Percentiles rank a stretch among this genome's conserved stretches.
Conservation (phyloP, 37 sponge, comb jelly and placozoan species). For the Ianthella basta region DNA sequence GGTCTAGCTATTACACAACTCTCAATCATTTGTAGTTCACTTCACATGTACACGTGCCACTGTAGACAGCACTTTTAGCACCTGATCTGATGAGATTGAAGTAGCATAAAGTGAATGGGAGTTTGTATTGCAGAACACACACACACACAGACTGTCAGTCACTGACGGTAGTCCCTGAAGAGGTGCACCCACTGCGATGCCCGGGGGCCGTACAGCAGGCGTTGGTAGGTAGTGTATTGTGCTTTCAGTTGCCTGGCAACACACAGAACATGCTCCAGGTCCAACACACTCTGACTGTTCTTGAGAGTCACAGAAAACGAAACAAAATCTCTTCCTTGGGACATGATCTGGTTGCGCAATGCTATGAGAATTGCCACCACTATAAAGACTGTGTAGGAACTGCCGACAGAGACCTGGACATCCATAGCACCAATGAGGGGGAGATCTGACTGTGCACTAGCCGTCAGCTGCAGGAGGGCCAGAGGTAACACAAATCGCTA, state of each 20-base stretch:
- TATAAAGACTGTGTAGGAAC: slow-evolving; percentile 62
- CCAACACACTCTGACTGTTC: slow-evolving; percentile 26
- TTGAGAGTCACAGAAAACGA: slow-evolving; percentile 62
- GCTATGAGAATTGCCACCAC: slow-evolving; percentile 58
- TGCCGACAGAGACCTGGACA: neutral
- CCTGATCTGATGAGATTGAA: too few relatives aligned
- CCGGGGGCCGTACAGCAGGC: slow-evolving; percentile 4
- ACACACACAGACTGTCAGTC: too few relatives aligned
- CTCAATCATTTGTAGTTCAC: too few relatives aligned
- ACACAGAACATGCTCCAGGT: slow-evolving; percentile 42
- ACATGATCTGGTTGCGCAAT: slow-evolving; percentile 45
- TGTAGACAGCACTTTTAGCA: too few relatives aligned
- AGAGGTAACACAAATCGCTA: neutral
- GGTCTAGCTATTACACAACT: too few relatives aligned
- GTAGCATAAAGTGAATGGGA: too few relatives aligned
- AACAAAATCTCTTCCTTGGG: slow-evolving; percentile 51
- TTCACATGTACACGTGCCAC: too few relatives aligned
- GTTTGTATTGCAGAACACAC: too few relatives aligned
- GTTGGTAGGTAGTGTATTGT: slow-evolving; percentile 56
- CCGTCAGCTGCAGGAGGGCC: neutral
- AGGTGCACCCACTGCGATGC: too few relatives aligned
- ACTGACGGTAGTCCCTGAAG: too few relatives aligned
- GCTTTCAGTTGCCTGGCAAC: slow-evolving; percentile 40
- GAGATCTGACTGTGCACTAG: slow-evolving; percentile 41
- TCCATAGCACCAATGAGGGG: slow-evolving; percentile 45